These are phyloP conservation scores for Syngnathoides biaculeatus DNA, from an alignment of 2,113 vertebrate species.

Conservation along the genomic window DNA sequence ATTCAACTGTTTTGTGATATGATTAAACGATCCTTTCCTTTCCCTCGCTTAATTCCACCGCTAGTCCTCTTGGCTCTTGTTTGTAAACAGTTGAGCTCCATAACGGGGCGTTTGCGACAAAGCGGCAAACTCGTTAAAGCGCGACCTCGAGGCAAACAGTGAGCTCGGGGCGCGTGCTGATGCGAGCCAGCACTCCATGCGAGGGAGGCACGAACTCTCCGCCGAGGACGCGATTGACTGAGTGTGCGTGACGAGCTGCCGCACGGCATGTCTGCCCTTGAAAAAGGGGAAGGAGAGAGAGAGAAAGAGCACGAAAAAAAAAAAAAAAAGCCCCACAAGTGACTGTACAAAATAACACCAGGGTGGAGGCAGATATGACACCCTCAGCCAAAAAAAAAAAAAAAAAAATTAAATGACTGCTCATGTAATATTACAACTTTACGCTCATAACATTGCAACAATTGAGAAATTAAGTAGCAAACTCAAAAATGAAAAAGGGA, in stretches of 20 bases:
- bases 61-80: constrained; percentile 14
- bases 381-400: background rate
- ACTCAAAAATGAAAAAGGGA: too few species aligned
- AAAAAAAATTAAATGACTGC: too few species aligned
- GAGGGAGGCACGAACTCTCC: constrained; percentile 48
- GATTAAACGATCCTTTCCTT: background rate
- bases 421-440: background rate
- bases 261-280: constrained; percentile 56
- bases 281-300: constrained; percentile 33
- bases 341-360: constrained; percentile 47
- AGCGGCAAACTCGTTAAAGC: constrained; percentile 24
- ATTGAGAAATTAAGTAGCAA: too few species aligned
- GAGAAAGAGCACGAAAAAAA: background rate
- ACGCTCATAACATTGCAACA: background rate
- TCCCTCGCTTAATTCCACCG: constrained; percentile 38
- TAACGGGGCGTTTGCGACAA: background rate
- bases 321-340: constrained; percentile 30
- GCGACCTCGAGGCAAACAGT: constrained; percentile 28
- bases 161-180: constrained; percentile 37
- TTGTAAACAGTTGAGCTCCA: background rate
- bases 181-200: constrained; percentile 54
- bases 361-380: constrained; percentile 39
- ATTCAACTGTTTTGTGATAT: too few species aligned
- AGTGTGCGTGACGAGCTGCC: constrained; percentile 54
- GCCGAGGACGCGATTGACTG: constrained; percentile 51